These are phyloP conservation scores for Drosophila hydei DNA, from an alignment of 1,140 invertebrate genomes.

Conservation along the genomic window DNA sequence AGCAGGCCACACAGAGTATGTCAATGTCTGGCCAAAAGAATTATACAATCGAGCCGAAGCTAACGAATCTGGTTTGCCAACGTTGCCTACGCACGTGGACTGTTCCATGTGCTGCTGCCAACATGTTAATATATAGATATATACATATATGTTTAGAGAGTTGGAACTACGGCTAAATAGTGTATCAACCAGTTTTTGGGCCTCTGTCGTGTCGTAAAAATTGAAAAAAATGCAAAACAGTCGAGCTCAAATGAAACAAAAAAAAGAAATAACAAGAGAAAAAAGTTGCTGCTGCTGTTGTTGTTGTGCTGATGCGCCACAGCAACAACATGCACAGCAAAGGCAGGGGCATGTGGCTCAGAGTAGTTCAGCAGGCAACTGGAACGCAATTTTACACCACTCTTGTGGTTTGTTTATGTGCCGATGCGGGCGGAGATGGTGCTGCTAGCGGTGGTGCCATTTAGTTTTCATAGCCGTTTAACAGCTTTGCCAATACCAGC, in stretches of 20 bases:
- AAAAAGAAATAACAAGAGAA: conserved; percentile 22
- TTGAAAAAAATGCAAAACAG: conserved; percentile 50
- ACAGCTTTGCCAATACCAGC: conserved; percentile 36
- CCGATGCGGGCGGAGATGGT: conserved; percentile 15
- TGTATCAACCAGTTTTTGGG: conserved; percentile 51
- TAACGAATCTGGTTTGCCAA: conserved; percentile 27
- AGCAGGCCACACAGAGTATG: conserved; percentile 40
- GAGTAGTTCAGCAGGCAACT: conserved; percentile 58
- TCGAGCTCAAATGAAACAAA: conserved; percentile 42
- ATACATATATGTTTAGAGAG: background rate
- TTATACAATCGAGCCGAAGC: conserved; percentile 51
- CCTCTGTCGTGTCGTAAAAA: conserved; percentile 37
- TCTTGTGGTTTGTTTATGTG: conserved; percentile 47
- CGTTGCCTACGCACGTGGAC: conserved; percentile 60
- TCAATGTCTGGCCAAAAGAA: conserved; percentile 64
- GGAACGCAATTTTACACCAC: conserved; percentile 51
- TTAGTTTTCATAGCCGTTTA: conserved; percentile 50
- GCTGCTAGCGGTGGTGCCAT: conserved; percentile 30
- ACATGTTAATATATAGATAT: background rate
- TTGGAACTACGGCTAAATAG: conserved; percentile 26
- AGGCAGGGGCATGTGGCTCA: conserved; percentile 33
- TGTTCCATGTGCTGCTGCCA: conserved; percentile 6
- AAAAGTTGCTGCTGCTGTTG: conserved; percentile 16
- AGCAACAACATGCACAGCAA: conserved; percentile 16
- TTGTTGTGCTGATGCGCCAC: conserved; percentile 7